Evolutionary conservation across 2,888 invertebrate species (phyloP), one percentile per base, ranked within the genome.

Genomic region (Nomada flava): DNA sequence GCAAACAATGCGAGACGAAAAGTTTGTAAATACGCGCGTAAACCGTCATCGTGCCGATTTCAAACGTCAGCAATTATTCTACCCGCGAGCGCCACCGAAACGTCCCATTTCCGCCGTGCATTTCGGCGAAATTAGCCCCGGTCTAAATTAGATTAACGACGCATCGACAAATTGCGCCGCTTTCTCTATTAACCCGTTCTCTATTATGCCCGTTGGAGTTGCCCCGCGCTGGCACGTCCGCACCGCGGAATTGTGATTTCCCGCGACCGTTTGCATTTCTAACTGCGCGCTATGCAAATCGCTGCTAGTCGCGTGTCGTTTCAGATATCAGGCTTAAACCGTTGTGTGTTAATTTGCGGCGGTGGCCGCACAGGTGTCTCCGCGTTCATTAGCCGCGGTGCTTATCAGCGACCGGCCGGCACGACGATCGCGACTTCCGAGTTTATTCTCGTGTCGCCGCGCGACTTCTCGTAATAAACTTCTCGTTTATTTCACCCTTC

Each of bases 261-360:
- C 67, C 74, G 50, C 65, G 73, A 64, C 50, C 57, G 65, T 82
- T 70, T 79, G 77, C 79, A 70, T 69, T 79, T 82, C 74, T 65
- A 81, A 70, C 65, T n/a, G 53, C 59, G 20, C 53, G 47, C 60
- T 70, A 81, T 81, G 81, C 79, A 79, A 82, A 82, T 82, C 20
- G 60, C 42, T 57, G 50, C 62, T 36, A 57, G 53, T 81, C 74
- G 81, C 79, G 79, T 82, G 81, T 67, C 74, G 65, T 70, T 79
- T 74, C 79, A 79, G 81, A 82, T 82, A 82, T 70, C 78, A 50
- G 73, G 70, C 65, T 74, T 62, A 71, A 79, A 57, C 59, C 23
- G 74, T 79, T 57, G 70, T 64, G 72, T 68, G 78, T 78, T 81
- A 78, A 81, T 78, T 81, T 47, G 53, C 23, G 47, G 29, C 29